Conservation (phyloP, 2,113 vertebrate genomes). For the Lagopus muta region DNA sequence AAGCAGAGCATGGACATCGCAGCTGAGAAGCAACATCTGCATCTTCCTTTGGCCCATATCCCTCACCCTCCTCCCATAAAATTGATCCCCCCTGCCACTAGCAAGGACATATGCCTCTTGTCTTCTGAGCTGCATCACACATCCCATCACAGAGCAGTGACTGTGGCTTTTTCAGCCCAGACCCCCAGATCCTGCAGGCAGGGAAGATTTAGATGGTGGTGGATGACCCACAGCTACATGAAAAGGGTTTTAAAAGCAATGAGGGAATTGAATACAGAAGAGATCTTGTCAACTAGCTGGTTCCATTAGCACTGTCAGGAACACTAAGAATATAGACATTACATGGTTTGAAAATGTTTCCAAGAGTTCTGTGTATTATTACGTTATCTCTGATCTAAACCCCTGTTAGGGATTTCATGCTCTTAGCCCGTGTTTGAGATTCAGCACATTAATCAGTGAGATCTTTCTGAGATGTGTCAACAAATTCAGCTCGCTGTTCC, state of each 20-base stretch:
- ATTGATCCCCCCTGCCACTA: background rate
- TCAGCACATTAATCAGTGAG: conserved; percentile 70
- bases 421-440: conserved; percentile 72
- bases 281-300: conserved; percentile 71
- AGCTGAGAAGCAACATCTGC: background rate
- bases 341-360: conserved; percentile 71
- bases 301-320: conserved; percentile 69
- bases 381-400: conserved; percentile 73
- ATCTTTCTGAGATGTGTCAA: conserved; percentile 74
- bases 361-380: conserved; percentile 74
- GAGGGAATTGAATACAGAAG: conserved; percentile 39
- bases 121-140: background rate
- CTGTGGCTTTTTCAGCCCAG: fast-evolving
- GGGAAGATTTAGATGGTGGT: background rate
- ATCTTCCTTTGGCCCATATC: background rate
- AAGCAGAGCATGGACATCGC: background rate
- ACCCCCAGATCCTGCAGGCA: background rate
- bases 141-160: background rate
- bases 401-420: conserved; percentile 76
- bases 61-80: background rate
- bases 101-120: background rate
- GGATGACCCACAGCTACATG: conserved; percentile 1
- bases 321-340: conserved; percentile 70
- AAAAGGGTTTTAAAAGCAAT: conserved; percentile 39
- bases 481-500: conserved; percentile 65